Evolutionary conservation across 2,888 invertebrate genomes (phyloP).

Genomic region (Ceramica pisi): DNA sequence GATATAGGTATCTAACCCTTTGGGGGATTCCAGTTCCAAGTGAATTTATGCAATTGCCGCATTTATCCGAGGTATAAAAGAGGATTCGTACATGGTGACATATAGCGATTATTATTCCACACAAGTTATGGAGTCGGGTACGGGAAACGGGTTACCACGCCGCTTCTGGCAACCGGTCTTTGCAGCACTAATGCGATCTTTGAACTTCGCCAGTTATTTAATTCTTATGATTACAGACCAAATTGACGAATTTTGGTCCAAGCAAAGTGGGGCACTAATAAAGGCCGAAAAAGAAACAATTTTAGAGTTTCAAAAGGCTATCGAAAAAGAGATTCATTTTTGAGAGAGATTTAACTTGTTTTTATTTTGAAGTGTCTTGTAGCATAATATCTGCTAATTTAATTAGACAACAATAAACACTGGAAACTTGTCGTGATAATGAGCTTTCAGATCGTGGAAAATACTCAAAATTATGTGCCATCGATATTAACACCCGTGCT

Average conservation of each 20-base stretch:
- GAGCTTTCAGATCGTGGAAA: constrained; percentile 34
- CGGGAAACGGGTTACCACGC: constrained; percentile 52
- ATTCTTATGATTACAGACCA: constrained; percentile 23
- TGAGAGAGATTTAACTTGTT: not conserved
- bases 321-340: not conserved
- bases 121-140: constrained; percentile 37
- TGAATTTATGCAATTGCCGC: not conserved
- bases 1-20: constrained; percentile 24
- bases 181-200: constrained; percentile 52
- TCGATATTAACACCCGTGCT: constrained; percentile 22
- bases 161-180: constrained; percentile 54
- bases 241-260: not conserved
- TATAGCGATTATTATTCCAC: constrained; percentile 35
- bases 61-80: not conserved
- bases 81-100: constrained; percentile 4
- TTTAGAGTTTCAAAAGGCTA: not conserved
- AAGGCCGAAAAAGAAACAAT: not conserved
- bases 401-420: not conserved
- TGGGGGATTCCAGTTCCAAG: not conserved
- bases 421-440: not conserved
- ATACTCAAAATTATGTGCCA: constrained; percentile 33
- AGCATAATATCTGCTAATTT: not conserved
- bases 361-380: not conserved
- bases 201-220: constrained; percentile 48
- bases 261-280: not conserved